These are phyloP conservation scores for Netelia inedita DNA, from an alignment of 2,888 invertebrate genomes.

Conservation along the genomic window DNA sequence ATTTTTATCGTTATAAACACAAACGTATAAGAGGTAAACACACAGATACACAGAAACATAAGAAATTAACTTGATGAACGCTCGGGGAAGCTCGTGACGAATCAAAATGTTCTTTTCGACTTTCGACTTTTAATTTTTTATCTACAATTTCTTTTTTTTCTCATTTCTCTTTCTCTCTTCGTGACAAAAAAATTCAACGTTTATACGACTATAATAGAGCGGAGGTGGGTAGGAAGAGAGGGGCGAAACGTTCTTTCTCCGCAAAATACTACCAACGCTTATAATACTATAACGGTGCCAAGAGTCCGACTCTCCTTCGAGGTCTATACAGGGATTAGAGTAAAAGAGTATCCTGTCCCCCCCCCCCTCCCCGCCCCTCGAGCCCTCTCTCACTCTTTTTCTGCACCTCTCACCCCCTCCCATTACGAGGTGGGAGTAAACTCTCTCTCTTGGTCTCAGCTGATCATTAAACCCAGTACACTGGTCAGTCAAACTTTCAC, in stretches of 20 bases:
- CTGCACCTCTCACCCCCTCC: too few species aligned
- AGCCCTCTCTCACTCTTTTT: neutral
- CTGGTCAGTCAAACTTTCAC: constrained; percentile 84
- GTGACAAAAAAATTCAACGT: neutral
- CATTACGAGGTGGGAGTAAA: constrained; percentile 77
- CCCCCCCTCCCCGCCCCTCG: neutral
- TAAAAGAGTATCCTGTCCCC: neutral
- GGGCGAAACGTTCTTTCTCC: constrained; percentile 42
- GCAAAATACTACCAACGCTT: constrained; percentile 4
- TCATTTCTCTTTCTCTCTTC: neutral
- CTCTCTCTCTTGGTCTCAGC: constrained; percentile 81
- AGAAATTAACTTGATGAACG: neutral
- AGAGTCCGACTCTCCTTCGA: constrained; percentile 28
- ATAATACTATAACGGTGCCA: neutral
- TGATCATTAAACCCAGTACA: constrained; percentile 79
- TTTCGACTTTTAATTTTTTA: constrained; percentile 9
- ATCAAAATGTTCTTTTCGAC: neutral
- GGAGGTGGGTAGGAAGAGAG: constrained; percentile 5
- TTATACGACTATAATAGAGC: constrained; percentile 21
- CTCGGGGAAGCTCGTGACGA: neutral
- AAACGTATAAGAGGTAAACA: neutral
- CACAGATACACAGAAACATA: neutral
- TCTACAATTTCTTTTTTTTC: neutral
- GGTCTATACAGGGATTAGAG: neutral
- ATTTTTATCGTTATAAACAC: neutral